Evolutionary conservation across 23 tunicate species (phyloP), one percentile per base, ranked within the genome.

Genomic region (Ascidia mentula): DNA sequence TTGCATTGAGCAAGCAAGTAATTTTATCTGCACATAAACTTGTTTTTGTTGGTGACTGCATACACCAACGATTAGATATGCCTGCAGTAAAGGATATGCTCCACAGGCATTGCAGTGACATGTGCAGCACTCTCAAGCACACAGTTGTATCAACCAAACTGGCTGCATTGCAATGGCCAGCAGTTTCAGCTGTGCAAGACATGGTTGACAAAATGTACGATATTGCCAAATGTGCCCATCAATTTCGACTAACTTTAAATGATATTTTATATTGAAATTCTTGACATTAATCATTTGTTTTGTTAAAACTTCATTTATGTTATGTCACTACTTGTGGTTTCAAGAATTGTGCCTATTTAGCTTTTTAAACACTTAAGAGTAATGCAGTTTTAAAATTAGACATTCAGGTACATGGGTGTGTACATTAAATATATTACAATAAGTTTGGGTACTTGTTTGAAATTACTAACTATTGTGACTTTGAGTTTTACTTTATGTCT

Each of bases 161-260:
- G 9, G 92, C 92, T 20, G 93, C 89, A 0, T 73, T 78, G 80
- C 92, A 88, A 35, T 93, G 98, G 98, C 98, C 98, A 12, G 78
- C 84, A 15, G 90, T 80, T 0, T n/a, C 77, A 0, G 89, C 98
- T 34, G 76, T 93, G 80, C 98, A 93, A 42, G 98, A 93, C 45
- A 81, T 84, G 87, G 76, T 88, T 17, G 93, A 93, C 37, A 69
- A 86, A 77, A 83, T 88, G 76, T 84, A 45, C 46, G 89, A 93
- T 17, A 93, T 93, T n/a, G 83, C 98, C 2, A 82, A 86, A 18
- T 39, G 86, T 76, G 98, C 93, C 6, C 89, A 84, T 80, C 93
- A 93, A 61, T 72, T 79, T 37, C 60, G 75, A 32, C 37, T 86
- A 3, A 86, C 90, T 3, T 75, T 85, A 8, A 69, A 22, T 18